Evolutionary conservation across 2,888 invertebrate genomes (phyloP), one percentile per base, ranked within the genome.

Genomic region (Hofmannophila pseudospretella): DNA sequence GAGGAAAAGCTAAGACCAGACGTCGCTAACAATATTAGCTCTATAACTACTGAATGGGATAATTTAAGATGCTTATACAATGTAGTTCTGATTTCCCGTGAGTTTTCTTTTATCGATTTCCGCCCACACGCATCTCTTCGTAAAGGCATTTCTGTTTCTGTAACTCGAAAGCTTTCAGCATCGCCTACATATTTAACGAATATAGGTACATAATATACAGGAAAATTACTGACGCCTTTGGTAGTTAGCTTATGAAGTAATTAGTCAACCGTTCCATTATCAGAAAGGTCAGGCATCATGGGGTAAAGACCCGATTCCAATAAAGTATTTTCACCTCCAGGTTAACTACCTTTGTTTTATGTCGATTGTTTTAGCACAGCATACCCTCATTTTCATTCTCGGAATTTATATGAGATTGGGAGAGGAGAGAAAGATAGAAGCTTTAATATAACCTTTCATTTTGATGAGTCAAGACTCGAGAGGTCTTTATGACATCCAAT

Each of bases 61-160:
- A 28, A 28, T 11, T 10, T 12, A 14, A n/a, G n/a, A 4, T n/a
- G 8, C 23, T 23, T 16, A 26, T 26, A 10, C n/a, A n/a, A n/a
- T n/a, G n/a, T 26, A 8, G 3, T 26, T 26, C 7, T 14, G 16
- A 30, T 19, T 16, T 30, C 30, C 19, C 9, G 9, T 19, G 19
- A 7, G 29, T 30, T 8, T 7, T 5, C 9, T 10, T n/a, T 16
- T 28, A 34, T 32, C 28, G 39, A 39, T 39, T 36, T 30, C 28
- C 31, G 23, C 39, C 36, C 32, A 39, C 36, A 33, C 33, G 20
- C 16, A 23, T 32, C 28, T 9, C 8, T 12, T 5, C 3, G 16
- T 16, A 5, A 5, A 16, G 16, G 16, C 5, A 16, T 16, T 16
- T 16, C 5, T 16, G 16, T 16, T 16, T 16, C 16, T 16, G 16